phyloP scores from a whole-genome alignment of 2,888 invertebrate species.

The Dicycla oo region DNA sequence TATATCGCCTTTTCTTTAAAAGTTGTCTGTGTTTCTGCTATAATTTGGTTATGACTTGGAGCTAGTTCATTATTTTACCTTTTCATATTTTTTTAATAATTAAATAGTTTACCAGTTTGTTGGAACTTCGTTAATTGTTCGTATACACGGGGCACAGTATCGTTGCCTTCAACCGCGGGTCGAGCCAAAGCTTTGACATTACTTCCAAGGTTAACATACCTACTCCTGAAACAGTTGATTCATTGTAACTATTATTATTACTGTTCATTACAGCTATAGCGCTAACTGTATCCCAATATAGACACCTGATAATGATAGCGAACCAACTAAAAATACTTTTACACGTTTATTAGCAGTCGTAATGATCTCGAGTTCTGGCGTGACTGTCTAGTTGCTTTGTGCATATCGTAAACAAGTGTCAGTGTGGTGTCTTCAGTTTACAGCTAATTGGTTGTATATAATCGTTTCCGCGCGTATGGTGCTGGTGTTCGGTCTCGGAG shows the following conservation, averaged over 20 bases:
- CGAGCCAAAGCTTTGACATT: slow-evolving; percentile 44
- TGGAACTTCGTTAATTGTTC: slow-evolving; percentile 34
- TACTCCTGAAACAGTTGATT: slow-evolving; percentile 35
- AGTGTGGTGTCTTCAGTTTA: slow-evolving; percentile 51
- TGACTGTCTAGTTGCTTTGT: background rate
- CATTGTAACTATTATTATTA: slow-evolving; percentile 10
- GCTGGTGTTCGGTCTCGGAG: slow-evolving; percentile 42
- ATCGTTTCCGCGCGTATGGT: slow-evolving; percentile 67
- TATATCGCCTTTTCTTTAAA: slow-evolving; percentile 17
- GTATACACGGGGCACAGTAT: slow-evolving; percentile 13
- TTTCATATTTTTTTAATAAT: slow-evolving; percentile 5
- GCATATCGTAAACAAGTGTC: slow-evolving; percentile 22
- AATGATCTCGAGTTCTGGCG: slow-evolving; percentile 1
- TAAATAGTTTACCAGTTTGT: slow-evolving; percentile 7
- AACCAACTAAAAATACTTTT: slow-evolving; percentile 19
- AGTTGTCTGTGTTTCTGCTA: slow-evolving; percentile 6
- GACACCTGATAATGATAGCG: slow-evolving; percentile 11
- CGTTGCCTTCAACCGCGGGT: slow-evolving; percentile 54
- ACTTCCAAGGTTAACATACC: slow-evolving; percentile 44
- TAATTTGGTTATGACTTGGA: background rate
- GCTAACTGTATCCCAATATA: slow-evolving; percentile 12
- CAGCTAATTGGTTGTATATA: slow-evolving; percentile 66
- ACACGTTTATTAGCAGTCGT: slow-evolving; percentile 21
- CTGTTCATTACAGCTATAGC: slow-evolving; percentile 12
- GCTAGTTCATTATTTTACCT: background rate